phyloP scores from a whole-genome alignment of 2,797 vertebrate species.

The Trichosurus vulpecula region DNA sequence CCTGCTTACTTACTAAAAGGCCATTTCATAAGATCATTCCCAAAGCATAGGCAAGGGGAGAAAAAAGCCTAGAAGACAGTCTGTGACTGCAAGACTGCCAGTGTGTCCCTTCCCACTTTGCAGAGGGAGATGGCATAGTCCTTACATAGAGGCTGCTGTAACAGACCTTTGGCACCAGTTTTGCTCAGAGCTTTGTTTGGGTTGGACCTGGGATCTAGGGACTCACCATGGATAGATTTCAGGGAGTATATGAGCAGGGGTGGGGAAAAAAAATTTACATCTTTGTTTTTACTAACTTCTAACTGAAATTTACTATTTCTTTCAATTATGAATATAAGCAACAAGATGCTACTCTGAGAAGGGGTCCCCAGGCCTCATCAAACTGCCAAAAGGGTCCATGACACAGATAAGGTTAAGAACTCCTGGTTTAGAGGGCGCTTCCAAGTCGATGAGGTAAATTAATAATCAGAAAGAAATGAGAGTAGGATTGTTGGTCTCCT shows the following conservation, averaged over 20 bases:
- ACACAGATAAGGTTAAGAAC: not conserved
- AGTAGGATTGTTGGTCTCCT: not conserved
- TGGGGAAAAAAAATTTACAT: not conserved
- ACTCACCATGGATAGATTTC: not conserved
- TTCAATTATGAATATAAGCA: not conserved
- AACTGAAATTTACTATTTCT: not conserved
- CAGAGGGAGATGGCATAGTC: not conserved
- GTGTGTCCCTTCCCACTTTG: not conserved
- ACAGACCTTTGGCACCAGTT: not conserved
- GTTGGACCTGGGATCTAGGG: not conserved
- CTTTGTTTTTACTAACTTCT: not conserved
- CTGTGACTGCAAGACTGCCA: not conserved
- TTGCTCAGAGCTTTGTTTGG: not conserved
- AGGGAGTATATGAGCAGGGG: not conserved
- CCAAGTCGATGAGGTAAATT: not conserved
- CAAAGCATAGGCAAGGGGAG: not conserved
- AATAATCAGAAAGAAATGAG: not conserved
- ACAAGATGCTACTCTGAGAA: not conserved
- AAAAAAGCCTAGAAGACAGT: not conserved
- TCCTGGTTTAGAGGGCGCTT: not conserved
- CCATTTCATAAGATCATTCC: not conserved
- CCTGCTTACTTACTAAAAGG: not conserved
- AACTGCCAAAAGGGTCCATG: not conserved
- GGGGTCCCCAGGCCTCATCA: not conserved
- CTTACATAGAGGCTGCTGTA: not conserved